Conservation (phyloP, 2,797 vertebrate species). For the Scyliorhinus canicula region DNA sequence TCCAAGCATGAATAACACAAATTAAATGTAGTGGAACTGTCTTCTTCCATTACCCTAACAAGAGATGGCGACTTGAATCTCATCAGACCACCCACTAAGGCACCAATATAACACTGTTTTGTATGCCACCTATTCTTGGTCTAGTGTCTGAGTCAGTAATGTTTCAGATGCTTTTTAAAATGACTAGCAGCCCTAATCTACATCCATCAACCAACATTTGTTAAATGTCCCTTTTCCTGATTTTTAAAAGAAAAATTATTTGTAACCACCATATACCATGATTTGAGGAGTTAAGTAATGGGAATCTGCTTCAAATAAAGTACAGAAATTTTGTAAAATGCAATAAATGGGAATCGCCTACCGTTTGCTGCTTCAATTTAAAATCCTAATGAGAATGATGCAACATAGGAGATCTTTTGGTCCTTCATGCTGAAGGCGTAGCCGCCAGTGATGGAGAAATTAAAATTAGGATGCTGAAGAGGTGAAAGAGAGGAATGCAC, state of each 20-base stretch:
- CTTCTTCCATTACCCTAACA: not conserved
- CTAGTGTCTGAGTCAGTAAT: not conserved
- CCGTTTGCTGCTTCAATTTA: not conserved
- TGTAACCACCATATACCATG: not conserved
- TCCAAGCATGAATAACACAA: not conserved
- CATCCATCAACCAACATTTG: not conserved
- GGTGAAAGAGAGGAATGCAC: no score
- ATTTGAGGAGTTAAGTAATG: not conserved
- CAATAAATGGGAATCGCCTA: not conserved
- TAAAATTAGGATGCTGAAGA: not conserved
- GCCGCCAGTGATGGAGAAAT: not conserved
- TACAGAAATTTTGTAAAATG: not conserved
- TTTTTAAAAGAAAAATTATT: no score
- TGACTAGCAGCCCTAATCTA: not conserved
- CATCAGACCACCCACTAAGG: not conserved
- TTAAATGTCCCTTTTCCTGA: not conserved
- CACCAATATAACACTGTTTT: not conserved
- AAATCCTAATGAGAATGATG: not conserved
- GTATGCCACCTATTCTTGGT: not conserved
- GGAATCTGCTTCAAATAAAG: not conserved
- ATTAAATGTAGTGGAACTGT: not conserved
- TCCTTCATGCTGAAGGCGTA: not conserved
- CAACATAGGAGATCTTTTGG: not conserved
- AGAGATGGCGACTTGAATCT: not conserved
- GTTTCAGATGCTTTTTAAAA: not conserved